A percentile compares a stretch with the other conserved stretches of the same genome.
These are phyloP conservation scores for Sternarchorhynchus goeldii DNA, from an alignment of 2,797 vertebrate species.

Conservation along the genomic window DNA sequence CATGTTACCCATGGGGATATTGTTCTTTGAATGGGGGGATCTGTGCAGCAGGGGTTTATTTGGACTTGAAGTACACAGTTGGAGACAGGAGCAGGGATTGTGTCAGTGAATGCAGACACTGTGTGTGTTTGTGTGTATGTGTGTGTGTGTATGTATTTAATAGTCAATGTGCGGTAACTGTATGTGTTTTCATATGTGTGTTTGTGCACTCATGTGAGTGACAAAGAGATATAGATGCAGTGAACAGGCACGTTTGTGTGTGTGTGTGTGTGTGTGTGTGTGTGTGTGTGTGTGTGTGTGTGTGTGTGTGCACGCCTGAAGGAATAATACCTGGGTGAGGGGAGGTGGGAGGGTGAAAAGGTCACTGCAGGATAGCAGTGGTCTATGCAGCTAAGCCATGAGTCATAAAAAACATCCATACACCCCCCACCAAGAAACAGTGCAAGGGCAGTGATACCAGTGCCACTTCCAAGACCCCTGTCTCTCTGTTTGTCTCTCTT, in stretches of 20 bases:
- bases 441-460: neutral
- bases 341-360: slow-evolving; percentile 47
- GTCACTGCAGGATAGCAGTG: slow-evolving; percentile 45
- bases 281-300: neutral
- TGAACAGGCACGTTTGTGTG: neutral
- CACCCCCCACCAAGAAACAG: slow-evolving; percentile 1
- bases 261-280: slow-evolving; percentile 14
- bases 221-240: slow-evolving; percentile 3
- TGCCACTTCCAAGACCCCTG: neutral
- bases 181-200: slow-evolving; percentile 17
- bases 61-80: slow-evolving; percentile 30
- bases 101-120: neutral
- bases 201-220: neutral
- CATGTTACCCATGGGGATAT: slow-evolving; percentile 51
- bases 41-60: slow-evolving; percentile 51
- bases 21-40: slow-evolving; percentile 14
- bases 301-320: neutral
- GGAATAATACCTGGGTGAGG: slow-evolving; percentile 9
- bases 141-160: slow-evolving; percentile 34
- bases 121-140: neutral
- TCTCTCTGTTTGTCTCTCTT: neutral
- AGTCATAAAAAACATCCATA: slow-evolving; percentile 18
- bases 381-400: neutral
- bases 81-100: neutral
- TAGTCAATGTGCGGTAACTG: slow-evolving; percentile 45